Evolutionary conservation across 2,888 invertebrate genomes (phyloP).

Genomic region (Fragum sueziense): DNA sequence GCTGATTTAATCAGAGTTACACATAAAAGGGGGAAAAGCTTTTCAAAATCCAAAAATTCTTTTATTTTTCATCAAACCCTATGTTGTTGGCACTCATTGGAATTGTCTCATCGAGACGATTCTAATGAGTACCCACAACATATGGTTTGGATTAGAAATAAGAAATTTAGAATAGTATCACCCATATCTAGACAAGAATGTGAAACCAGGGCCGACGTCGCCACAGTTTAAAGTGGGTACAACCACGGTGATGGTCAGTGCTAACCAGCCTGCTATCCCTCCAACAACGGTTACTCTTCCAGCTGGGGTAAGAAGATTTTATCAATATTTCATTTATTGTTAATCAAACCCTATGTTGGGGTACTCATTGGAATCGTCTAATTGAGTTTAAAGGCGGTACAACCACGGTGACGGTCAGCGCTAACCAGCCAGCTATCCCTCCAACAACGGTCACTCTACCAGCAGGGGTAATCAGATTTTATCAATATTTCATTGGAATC

Average conservation of each 20-base stretch:
- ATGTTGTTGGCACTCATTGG: too few relatives aligned
- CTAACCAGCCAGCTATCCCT: not conserved
- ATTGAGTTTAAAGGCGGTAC: not conserved
- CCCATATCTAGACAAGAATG: slow-evolving; percentile 52
- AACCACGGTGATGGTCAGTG: slow-evolving; percentile 25
- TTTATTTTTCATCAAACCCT: too few relatives aligned
- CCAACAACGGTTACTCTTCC: slow-evolving; percentile 14
- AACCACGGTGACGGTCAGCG: slow-evolving; percentile 18
- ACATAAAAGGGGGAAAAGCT: too few relatives aligned
- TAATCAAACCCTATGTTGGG: too few relatives aligned
- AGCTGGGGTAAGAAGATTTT: slow-evolving; percentile 13
- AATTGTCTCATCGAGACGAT: too few relatives aligned
- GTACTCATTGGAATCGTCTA: not conserved
- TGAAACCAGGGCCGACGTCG: slow-evolving; percentile 50
- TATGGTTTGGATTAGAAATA: too few relatives aligned
- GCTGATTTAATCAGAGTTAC: not conserved
- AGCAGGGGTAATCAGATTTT: slow-evolving; percentile 6
- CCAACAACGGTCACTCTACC: slow-evolving; percentile 18
- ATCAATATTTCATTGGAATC: not conserved
- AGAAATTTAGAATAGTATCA: too few relatives aligned
- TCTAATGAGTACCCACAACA: too few relatives aligned
- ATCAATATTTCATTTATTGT: too few relatives aligned
- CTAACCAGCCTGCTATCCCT: not conserved
- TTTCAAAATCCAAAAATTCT: too few relatives aligned
- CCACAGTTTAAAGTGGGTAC: slow-evolving; percentile 15